Evolutionary conservation across 1,140 invertebrate species (phyloP), one percentile per base, ranked within the genome.

Genomic region (Drosophila paulistorum): DNA sequence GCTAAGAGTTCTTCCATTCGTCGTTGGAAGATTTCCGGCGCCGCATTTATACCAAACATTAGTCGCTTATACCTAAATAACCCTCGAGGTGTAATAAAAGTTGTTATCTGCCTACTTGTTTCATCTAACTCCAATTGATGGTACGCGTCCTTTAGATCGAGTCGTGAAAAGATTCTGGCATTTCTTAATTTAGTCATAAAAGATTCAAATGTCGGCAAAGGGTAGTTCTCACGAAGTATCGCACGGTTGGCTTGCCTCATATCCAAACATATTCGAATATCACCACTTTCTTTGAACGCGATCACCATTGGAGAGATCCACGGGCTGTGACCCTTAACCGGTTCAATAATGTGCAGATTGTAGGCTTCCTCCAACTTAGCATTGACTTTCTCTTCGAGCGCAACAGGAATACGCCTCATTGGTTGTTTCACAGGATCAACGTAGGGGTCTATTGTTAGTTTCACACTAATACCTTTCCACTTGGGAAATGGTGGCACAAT

Each of bases 181-280:
- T 30, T 30, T 7, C 30, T 30, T 37, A 37, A 37, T 10, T 37
- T 37, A 2, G 45, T 61, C 17, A 68, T 37, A 33, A 68, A 68
- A n/a, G 33, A 17, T 0, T 68, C 66, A 10, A 37, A 37, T 37
- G 7, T 37, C 2, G 35, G 58, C 2, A 66, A 6, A 2, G 64
- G 64, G 13, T 65, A 57, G 7, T 65, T 65, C 10, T 42, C 35
- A 14, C 65, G 9, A 37, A 37, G 35, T 9, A 45, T 45, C n/a
- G 42, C 42, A 17, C 42, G 42, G 42, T 45, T 45, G n/a, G 42
- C 42, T 17, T 17, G 42, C 7, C 42, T 45, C 14, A 45, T 45
- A 14, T 45, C 42, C 42, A 17, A 45, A 17, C 42, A 45, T 14
- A 45, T 17, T 45, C 6, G 42, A 45, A 45, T 45, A 7, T 45